These are phyloP conservation scores for Macropus fuliginosus DNA, from an alignment of 2,797 vertebrate genomes.

Conservation along the genomic window DNA sequence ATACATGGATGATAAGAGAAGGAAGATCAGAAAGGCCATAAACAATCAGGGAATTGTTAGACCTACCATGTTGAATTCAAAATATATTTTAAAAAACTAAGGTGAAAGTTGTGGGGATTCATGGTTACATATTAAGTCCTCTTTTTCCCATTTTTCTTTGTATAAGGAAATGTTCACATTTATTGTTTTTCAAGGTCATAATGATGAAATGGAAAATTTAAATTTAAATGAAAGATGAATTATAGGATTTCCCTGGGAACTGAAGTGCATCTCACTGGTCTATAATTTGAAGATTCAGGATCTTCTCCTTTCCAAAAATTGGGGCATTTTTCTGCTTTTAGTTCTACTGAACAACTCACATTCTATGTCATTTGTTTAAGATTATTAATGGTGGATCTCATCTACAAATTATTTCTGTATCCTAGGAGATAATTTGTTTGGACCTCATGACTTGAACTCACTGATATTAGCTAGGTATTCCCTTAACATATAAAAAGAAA, in stretches of 20 bases:
- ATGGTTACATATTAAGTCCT: neutral
- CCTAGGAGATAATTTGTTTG: neutral
- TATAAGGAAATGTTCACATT: neutral
- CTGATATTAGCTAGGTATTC: neutral
- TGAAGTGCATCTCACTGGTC: neutral
- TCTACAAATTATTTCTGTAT: neutral
- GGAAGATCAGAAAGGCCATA: neutral
- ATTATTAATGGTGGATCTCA: neutral
- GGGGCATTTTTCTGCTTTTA: neutral
- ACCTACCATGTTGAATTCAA: neutral
- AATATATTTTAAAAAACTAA: neutral
- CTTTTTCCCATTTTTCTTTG: neutral
- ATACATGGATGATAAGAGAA: neutral
- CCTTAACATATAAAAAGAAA: neutral
- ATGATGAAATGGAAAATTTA: neutral
- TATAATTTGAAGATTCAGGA: neutral
- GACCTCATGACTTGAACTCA: neutral
- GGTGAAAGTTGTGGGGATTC: neutral
- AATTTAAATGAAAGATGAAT: neutral
- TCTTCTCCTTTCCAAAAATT: neutral
- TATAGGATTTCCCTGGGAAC: neutral
- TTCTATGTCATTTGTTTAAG: neutral
- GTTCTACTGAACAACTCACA: neutral
- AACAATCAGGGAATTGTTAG: neutral
- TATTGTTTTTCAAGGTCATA: neutral